Evolutionary conservation across 2,113 vertebrate genomes (phyloP).

Genomic region (Xiphorhynchus elegans): DNA sequence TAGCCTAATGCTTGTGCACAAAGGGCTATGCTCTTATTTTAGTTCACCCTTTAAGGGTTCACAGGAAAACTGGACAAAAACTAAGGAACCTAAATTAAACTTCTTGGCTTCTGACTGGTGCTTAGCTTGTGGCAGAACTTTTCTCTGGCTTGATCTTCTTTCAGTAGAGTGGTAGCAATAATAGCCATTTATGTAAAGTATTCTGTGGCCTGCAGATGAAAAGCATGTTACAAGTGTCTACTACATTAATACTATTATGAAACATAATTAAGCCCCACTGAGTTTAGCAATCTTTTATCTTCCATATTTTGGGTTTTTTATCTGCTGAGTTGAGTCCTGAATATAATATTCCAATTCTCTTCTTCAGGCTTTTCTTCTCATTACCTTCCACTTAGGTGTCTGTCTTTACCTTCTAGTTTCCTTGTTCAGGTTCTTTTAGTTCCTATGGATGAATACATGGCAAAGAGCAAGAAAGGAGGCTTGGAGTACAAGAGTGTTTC

Average conservation of each 20-base stretch:
- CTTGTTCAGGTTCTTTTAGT: background rate
- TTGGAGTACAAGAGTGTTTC: background rate
- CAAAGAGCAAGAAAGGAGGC: background rate
- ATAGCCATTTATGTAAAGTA: background rate
- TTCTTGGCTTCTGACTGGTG: background rate
- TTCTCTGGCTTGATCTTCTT: background rate
- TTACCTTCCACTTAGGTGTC: background rate
- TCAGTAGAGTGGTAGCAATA: background rate
- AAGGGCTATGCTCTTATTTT: background rate
- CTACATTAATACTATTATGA: background rate
- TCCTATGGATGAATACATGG: background rate
- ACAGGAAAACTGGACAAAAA: background rate
- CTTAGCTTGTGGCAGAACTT: background rate
- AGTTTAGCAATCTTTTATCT: background rate
- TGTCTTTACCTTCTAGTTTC: background rate
- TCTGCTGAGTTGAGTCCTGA: background rate
- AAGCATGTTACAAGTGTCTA: background rate
- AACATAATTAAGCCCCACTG: background rate
- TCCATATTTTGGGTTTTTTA: background rate
- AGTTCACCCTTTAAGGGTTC: background rate
- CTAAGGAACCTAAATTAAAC: background rate
- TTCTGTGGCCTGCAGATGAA: background rate
- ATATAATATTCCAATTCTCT: background rate
- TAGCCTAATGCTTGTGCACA: background rate
- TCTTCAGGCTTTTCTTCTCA: background rate